These are phyloP conservation scores for Corythucha ciliata DNA, from an alignment of 2,888 invertebrate genomes.

Conservation along the genomic window DNA sequence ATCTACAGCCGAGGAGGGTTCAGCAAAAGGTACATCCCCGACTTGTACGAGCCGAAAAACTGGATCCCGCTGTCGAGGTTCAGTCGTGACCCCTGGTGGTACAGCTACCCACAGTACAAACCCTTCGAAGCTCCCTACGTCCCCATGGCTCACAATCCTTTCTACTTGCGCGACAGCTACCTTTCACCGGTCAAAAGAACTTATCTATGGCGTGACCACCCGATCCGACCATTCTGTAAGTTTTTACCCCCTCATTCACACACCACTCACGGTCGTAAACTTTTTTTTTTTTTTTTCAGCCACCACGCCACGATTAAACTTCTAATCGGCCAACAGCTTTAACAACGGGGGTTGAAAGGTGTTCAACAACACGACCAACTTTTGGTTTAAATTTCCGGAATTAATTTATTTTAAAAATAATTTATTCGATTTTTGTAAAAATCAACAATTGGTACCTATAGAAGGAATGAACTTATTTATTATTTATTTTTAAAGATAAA, in stretches of 20 bases:
- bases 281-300: conserved; percentile 20
- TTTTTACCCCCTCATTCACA: conserved; percentile 41
- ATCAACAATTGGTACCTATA: too few species aligned
- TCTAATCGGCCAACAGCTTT: too few species aligned
- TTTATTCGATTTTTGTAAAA: too few species aligned
- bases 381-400: too few species aligned
- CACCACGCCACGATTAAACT: conserved; percentile 28
- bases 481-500: too few species aligned
- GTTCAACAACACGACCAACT: too few species aligned
- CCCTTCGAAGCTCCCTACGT: conserved; percentile 57
- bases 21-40: conserved; percentile 48
- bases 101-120: conserved; percentile 69
- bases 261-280: not conserved
- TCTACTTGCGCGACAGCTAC: conserved; percentile 76
- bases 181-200: conserved; percentile 84
- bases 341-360: too few species aligned
- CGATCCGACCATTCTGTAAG: conserved; percentile 83
- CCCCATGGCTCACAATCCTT: conserved; percentile 44
- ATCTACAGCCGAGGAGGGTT: conserved; percentile 59
- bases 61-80: conserved; percentile 68
- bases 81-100: conserved; percentile 84
- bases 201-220: conserved; percentile 85
- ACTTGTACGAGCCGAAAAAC: conserved; percentile 71
- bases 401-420: too few species aligned
- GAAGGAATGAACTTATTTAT: too few species aligned